Percentiles rank a stretch among this genome's conserved stretches.
These are phyloP conservation scores for Pachycephala philippinensis DNA, from an alignment of 2,113 vertebrate species.

Conservation along the genomic window DNA sequence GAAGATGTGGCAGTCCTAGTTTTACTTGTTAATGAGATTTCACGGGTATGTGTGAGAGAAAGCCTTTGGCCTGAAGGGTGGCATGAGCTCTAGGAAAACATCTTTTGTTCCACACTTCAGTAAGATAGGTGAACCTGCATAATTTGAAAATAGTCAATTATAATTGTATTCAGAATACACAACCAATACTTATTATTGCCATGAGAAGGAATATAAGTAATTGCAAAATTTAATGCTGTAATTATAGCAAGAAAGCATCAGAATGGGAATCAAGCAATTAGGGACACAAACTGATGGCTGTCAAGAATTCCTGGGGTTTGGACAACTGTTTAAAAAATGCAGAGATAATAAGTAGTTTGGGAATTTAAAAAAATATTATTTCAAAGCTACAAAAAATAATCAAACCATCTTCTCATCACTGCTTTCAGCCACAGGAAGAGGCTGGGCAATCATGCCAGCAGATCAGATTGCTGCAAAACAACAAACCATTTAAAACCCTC, in stretches of 20 bases:
- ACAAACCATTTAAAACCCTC: background rate
- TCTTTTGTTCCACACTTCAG: background rate
- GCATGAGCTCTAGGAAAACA: background rate
- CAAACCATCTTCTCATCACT: background rate
- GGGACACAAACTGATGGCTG: background rate
- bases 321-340: background rate
- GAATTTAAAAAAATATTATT: background rate
- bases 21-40: background rate
- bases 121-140: background rate
- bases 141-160: background rate
- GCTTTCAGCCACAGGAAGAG: background rate
- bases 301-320: background rate
- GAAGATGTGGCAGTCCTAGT: background rate
- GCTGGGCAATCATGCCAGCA: background rate
- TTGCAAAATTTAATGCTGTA: background rate
- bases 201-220: background rate
- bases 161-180: background rate
- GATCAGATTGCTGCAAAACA: background rate
- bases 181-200: background rate
- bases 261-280: background rate
- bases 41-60: background rate
- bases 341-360: background rate
- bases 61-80: background rate
- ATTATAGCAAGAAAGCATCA: background rate
- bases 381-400: background rate